Evolutionary conservation across 1,140 invertebrate genomes (phyloP), one percentile per base, ranked within the genome.

Genomic region (Ooceraea biroi): DNA sequence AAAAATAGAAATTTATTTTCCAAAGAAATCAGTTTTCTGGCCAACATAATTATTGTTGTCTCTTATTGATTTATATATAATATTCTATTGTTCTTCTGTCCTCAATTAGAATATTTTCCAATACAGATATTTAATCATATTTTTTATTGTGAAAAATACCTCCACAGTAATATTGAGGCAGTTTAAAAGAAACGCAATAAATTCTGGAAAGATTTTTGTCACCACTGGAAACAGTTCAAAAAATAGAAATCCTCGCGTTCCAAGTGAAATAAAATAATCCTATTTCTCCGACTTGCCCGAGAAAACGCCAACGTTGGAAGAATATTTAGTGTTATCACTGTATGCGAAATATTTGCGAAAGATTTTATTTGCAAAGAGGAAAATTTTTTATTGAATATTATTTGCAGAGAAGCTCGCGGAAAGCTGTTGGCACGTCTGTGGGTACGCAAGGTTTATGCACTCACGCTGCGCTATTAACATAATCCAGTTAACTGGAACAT

Each of bases 301-400:
- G 60, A 66, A 77, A 77, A 52, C 66, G 36, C 73, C 25, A 3
- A 63, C 25, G 58, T 25, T 12, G 50, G 19, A 69, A 44, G 65
- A 22, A 71, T 52, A 77, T 71, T 58, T 71, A 57, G 12, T n/a
- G 22, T 71, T 27, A 30, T 36, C 36, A 2, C 36, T 36, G 36
- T 57, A 57, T 41, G 25, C 52, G 50, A 57, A 71, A 69, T 57
- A 22, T 52, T 52, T 17, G 50, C 50, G 60, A 77, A 77, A 65
- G 65, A 77, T 77, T 77, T 66, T 66, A 77, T 77, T 77, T 66
- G 27, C 25, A 14, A 19, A 12, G 17, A 57, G 48, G 25, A 57
- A 57, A 41, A 44, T 68, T 41, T 78, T 68, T 68, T 48, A 68
- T 55, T 41, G 50, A 69, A 69, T 22, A 27, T 55, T 19, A 44